Evolutionary conservation across 2,888 invertebrate genomes (phyloP), one percentile per base, ranked within the genome.

Genomic region (Tholera decimalis): DNA sequence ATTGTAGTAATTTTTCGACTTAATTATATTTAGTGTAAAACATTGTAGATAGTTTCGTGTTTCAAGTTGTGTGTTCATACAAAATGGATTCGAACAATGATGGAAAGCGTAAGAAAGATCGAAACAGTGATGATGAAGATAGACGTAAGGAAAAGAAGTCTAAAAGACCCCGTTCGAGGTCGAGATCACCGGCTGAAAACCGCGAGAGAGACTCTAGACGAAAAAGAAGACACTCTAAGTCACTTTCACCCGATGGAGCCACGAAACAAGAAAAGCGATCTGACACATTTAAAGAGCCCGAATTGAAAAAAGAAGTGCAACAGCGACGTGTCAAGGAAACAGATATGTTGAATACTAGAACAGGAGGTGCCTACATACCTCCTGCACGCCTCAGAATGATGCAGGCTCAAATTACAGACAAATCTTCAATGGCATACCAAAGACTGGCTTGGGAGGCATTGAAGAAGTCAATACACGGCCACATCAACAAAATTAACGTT

Each of bases 401-500:
- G 98, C 99, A 99, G 93, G 98, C 98, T 0, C 97, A 98, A 90
- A 99, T 99, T 56, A 98, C 98, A 0, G 99, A 99, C 87, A 99
- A 99, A 95, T 96, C 97, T n/a, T 98, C 99, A 70, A 97, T 97
- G 26, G 98, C 98, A 1, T 99, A 98, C 92, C 99, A 99, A 91
- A 96, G 99, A 79, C 97, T 99, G 53, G 98, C 99, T 1, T 99
- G 99, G 99, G 99, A 99, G 94, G 99, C 99, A 0, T 93, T 99
- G 24, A 99, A 99, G 90, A 99, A 99, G 91, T 99, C 99, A 9
- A 98, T 99, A 76, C 99, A 99, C 87, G 99, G 99, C 81, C 97
- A 98, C 80, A 99, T 99, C 65, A 99, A 99, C 94, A 99, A 99
- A 96, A 98, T 99, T 1, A 99, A 99, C 89, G 98, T 98, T 0